Percentiles rank a stretch among this genome's conserved stretches.
phyloP scores from a whole-genome alignment of 2,888 invertebrate genomes.

The Rotaria sp. region DNA sequence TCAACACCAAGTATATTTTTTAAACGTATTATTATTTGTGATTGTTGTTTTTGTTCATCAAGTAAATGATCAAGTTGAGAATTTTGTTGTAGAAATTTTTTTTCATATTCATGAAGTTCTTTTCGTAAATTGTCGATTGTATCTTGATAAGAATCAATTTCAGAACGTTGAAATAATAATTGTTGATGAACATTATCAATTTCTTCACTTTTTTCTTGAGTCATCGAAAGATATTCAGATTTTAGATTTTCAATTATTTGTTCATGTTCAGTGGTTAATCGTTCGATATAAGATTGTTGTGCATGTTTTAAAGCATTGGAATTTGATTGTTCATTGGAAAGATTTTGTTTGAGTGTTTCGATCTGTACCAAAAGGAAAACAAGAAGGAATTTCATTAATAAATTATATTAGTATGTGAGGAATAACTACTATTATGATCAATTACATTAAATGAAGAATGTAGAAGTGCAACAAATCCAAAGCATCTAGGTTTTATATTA shows the following conservation, averaged over 20 bases:
- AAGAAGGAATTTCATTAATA: no score
- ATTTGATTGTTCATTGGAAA: not conserved
- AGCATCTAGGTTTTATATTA: no score
- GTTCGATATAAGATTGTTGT: not conserved
- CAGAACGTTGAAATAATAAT: not conserved
- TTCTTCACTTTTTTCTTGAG: not conserved
- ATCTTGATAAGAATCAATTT: not conserved
- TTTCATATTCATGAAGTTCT: not conserved
- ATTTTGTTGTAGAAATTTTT: not conserved
- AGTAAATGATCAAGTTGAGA: not conserved
- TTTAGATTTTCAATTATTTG: not conserved
- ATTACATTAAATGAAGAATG: no score
- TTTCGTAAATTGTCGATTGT: not conserved
- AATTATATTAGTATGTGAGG: no score
- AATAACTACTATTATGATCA: no score
- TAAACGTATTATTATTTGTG: not conserved
- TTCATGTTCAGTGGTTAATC: not conserved
- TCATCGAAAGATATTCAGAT: no score
- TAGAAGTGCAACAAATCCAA: no score
- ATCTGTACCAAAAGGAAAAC: not conserved
- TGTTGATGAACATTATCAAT: constrained; percentile 9
- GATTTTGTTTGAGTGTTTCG: not conserved
- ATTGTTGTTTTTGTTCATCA: not conserved
- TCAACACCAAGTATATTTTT: not conserved
- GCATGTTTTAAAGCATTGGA: no score